Base-by-base conservation (phyloP, 1,140 invertebrate genomes). In the Temnothorax longispinosus region DNA sequence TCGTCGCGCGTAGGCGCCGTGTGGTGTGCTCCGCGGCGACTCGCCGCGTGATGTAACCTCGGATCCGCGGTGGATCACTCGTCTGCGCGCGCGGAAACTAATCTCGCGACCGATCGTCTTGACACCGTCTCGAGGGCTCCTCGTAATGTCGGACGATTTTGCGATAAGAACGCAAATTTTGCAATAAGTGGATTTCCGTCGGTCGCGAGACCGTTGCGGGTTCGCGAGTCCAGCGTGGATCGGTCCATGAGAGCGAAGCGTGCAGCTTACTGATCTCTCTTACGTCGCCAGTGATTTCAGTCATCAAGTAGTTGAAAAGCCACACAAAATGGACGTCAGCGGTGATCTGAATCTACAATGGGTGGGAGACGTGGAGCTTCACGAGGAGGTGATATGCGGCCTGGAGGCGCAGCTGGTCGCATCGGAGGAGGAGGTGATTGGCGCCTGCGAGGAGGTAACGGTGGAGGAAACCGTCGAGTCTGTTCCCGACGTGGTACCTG, bases 331-430 rank as follows among this genome's bases (percentile, higher is more conserved):
- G 94, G 94, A 95, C 78, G 94, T 93, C 6, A 54, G 91, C 50
- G 95, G 95, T 82, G 94, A 95, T 89, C 94, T 96, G 65, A 95
- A 94, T 13, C 85, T 96, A 21, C 95, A 95, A 80, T 96, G 96
- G 96, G 96, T 96, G 89, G 96, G 95, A 21, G 96, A 96, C 35
- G 96, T 96, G 21, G 80, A 84, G 32, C 96, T 96, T 80, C 95
- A 95, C 77, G 97, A 97, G 82, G 96, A 96, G 93, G 96, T 97
- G 5, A 97, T 97, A 93, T 97, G 96, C 93, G 96, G 96, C 18
- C 93, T 97, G 54, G 96, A 96, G 54, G 92, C 93, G 47, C 93
- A 95, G 47, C 71, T 95, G 11, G 93, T 93, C 2, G 90, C 93
- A 5, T 93, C 93, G 38, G 92, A 94, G 18, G 94, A 95, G 72